These are phyloP conservation scores for Brachionichthys hirsutus DNA, from an alignment of 2,113 vertebrate species.

Conservation along the genomic window DNA sequence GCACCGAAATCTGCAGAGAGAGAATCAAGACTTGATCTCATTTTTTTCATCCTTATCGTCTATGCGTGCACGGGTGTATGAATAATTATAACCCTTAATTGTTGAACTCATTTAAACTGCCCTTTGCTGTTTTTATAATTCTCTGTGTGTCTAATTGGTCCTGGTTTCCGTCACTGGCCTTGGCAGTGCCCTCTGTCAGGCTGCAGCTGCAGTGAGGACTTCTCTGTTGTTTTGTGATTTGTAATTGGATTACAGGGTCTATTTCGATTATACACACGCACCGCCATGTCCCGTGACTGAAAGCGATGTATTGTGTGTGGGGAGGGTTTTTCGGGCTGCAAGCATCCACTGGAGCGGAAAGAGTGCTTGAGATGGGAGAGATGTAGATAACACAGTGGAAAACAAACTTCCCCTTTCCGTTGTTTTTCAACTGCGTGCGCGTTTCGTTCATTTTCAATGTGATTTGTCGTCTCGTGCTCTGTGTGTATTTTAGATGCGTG, in stretches of 20 bases:
- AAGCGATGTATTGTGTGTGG: conserved; percentile 53
- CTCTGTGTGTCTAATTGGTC: conserved; percentile 2
- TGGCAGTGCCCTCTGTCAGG: conserved; percentile 66
- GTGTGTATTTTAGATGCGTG: conserved; percentile 14
- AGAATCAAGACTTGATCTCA: neutral
- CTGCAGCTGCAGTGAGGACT: conserved; percentile 57
- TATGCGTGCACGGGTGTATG: neutral
- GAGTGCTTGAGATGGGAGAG: conserved; percentile 74
- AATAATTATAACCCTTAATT: too few species aligned
- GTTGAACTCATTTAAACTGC: neutral
- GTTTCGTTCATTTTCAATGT: conserved; percentile 25
- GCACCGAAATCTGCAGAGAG: neutral
- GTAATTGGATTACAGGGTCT: conserved; percentile 74
- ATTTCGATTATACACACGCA: conserved; percentile 70
- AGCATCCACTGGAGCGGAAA: conserved; percentile 76
- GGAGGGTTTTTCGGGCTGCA: conserved; percentile 59
- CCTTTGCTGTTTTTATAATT: conserved; percentile 5
- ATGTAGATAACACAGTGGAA: conserved; percentile 74
- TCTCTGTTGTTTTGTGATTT: conserved; percentile 65
- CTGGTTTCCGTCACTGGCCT: conserved; percentile 59
- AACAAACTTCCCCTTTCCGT: conserved; percentile 73
- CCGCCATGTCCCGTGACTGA: conserved; percentile 69
- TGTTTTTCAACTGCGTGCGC: conserved; percentile 38
- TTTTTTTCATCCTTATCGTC: neutral
- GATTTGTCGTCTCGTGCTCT: conserved; percentile 5